phyloP scores from a whole-genome alignment of 2,888 invertebrate genomes.

The Fissipunctia ypsillon region DNA sequence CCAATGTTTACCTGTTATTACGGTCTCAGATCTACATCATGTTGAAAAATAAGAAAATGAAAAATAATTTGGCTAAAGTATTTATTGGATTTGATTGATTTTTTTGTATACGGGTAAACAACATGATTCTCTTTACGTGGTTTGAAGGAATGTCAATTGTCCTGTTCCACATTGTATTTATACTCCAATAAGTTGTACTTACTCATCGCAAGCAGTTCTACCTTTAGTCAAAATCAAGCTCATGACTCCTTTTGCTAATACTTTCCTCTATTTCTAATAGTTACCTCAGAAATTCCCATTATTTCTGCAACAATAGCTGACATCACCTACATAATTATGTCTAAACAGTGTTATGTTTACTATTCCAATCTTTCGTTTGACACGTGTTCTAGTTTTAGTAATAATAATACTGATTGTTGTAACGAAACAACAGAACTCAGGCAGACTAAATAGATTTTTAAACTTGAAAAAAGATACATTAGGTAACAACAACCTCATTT shows the following conservation, averaged over 20 bases:
- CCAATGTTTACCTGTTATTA: no score
- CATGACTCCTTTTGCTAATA: no score
- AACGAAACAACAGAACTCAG: not conserved
- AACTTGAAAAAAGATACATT: not conserved
- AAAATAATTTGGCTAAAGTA: no score
- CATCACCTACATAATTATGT: not conserved
- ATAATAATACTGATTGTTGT: constrained; percentile 45
- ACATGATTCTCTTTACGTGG: no score
- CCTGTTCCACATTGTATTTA: no score
- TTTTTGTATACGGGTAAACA: no score
- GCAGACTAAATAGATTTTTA: not conserved
- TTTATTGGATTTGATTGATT: no score
- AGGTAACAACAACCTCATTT: not conserved
- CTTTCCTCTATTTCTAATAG: not conserved
- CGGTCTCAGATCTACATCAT: no score
- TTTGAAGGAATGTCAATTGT: no score
- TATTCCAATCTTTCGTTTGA: constrained; percentile 16
- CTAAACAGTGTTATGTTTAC: constrained; percentile 17
- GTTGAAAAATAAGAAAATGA: no score
- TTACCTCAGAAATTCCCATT: not conserved
- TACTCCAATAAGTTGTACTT: not conserved
- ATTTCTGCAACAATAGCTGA: constrained; percentile 4
- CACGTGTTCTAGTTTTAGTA: not conserved
- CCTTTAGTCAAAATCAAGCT: not conserved
- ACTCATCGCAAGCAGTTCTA: not conserved